A percentile compares a stretch with the other conserved stretches of the same genome.
These are phyloP conservation scores for Spea hammondii DNA, from an alignment of 2,797 vertebrate genomes.

Conservation along the genomic window DNA sequence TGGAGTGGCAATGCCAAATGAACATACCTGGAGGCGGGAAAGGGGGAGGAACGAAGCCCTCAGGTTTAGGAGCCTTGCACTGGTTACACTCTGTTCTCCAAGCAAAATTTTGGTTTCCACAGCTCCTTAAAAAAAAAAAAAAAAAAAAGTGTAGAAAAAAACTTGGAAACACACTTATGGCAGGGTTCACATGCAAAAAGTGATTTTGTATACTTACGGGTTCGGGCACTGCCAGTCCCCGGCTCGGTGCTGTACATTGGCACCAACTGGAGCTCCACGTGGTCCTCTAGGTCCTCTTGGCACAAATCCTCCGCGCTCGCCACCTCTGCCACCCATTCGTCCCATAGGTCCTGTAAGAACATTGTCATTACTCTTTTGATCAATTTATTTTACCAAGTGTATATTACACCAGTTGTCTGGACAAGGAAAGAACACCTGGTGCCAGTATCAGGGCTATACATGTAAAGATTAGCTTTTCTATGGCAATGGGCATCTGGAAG, in stretches of 20 bases:
- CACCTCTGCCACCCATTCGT: constrained; percentile 81
- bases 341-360: constrained; percentile 83
- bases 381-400: no score
- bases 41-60: constrained; percentile 85
- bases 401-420: no score
- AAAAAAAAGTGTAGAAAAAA: no score
- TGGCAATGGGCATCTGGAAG: no score
- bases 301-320: constrained; percentile 88
- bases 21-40: constrained; percentile 82
- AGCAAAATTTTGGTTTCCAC: constrained; percentile 97
- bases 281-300: constrained; percentile 87
- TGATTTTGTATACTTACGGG: constrained; percentile 76
- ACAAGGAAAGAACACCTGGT: no score
- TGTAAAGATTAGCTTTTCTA: no score
- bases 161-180: background rate
- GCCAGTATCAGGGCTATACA: no score
- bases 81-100: constrained; percentile 99
- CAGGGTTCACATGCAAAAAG: background rate
- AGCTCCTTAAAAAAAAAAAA: constrained; percentile 67
- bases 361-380: background rate
- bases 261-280: constrained; percentile 81
- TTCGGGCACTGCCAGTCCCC: constrained; percentile 99
- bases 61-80: constrained; percentile 95
- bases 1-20: background rate
- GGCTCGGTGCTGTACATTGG: constrained; percentile 90